Conservation (phyloP, 2,797 vertebrate genomes). For the Chloroceryle inda region DNA sequence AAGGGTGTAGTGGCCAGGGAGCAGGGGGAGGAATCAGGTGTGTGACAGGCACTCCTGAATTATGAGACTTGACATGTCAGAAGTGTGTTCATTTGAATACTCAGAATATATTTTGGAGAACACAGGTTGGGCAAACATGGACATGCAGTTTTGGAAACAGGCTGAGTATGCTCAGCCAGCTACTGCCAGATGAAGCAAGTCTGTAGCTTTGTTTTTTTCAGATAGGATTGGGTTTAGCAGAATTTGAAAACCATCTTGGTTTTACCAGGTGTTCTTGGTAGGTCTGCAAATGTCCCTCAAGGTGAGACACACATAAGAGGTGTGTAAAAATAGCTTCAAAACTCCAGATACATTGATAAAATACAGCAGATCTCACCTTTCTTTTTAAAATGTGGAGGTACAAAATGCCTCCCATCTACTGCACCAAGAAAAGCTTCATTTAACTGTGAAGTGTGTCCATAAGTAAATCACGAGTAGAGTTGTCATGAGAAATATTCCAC, state of each 20-base stretch:
- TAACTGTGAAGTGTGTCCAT: not conserved
- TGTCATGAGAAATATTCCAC: not conserved
- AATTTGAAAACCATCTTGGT: not conserved
- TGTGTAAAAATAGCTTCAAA: not conserved
- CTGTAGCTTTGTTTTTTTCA: not conserved
- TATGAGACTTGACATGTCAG: not conserved
- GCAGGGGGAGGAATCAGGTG: accelerated
- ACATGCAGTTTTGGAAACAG: not conserved
- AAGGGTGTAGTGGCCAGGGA: not conserved
- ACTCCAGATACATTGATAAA: not conserved
- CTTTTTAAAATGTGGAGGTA: not conserved
- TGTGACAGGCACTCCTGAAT: accelerated
- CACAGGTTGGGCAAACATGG: accelerated
- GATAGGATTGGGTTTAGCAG: not conserved
- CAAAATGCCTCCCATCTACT: not conserved
- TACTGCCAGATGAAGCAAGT: not conserved
- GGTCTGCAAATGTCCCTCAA: not conserved
- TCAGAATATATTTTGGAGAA: not conserved
- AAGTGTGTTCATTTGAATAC: not conserved
- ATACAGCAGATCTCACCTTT: not conserved
- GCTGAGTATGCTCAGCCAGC: not conserved
- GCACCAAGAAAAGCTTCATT: not conserved
- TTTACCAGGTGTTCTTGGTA: not conserved
- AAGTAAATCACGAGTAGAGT: not conserved
- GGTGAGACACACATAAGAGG: not conserved